Conservation (phyloP, 1,140 invertebrate genomes). For the Scaptomyza graminum region DNA sequence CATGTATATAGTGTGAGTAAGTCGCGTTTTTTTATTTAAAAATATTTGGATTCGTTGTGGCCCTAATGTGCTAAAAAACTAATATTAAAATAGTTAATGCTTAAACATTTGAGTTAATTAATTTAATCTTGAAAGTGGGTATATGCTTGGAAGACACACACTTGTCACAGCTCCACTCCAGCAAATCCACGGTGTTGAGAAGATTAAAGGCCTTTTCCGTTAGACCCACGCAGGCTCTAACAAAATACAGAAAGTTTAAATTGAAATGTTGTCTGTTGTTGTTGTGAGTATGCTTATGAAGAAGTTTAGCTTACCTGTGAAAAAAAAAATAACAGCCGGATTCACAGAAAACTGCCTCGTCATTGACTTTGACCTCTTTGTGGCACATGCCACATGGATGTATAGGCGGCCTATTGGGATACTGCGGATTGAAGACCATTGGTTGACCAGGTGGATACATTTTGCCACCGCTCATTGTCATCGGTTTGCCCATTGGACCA, state of each 20-base stretch:
- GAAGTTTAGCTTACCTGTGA: slow-evolving; percentile 89
- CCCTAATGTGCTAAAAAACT: slow-evolving; percentile 54
- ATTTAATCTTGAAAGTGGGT: slow-evolving; percentile 97
- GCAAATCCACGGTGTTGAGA: slow-evolving; percentile 96
- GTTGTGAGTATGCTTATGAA: neutral
- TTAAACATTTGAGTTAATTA: slow-evolving; percentile 75
- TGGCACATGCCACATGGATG: slow-evolving; percentile 98
- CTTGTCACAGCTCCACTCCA: slow-evolving; percentile 99
- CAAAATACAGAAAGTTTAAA: neutral
- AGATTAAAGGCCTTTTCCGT: slow-evolving; percentile 97
- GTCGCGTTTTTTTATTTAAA: slow-evolving; percentile 20
- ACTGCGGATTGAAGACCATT: slow-evolving; percentile 99
- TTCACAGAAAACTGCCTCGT: slow-evolving; percentile 98
- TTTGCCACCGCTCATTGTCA: slow-evolving; percentile 95
- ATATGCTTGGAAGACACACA: slow-evolving; percentile 95
- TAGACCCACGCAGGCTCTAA: slow-evolving; percentile 96
- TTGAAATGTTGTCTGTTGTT: neutral
- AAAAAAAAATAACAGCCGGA: slow-evolving; percentile 99
- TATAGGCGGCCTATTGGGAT: slow-evolving; percentile 98
- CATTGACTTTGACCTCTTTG: slow-evolving; percentile 99
- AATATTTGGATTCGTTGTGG: slow-evolving; percentile 50
- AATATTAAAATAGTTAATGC: slow-evolving; percentile 77
- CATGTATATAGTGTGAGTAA: slow-evolving; percentile 18
- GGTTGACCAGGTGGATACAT: slow-evolving; percentile 97
- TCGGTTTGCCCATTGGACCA: slow-evolving; percentile 84